Evolutionary conservation across 1,140 invertebrate genomes (phyloP).

Genomic region (Brachionus koreanus): DNA sequence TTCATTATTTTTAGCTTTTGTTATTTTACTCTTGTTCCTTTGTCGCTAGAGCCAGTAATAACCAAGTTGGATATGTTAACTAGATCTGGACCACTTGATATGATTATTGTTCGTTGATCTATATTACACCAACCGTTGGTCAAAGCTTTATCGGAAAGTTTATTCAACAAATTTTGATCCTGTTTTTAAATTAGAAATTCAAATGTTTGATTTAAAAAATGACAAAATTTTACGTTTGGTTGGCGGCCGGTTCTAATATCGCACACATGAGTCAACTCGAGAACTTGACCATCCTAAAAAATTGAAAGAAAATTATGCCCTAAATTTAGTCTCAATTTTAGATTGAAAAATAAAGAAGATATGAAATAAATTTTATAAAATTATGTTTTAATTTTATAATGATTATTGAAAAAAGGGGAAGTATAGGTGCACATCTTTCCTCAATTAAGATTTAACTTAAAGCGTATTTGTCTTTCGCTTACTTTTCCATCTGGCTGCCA

Average conservation of each 20-base stretch:
- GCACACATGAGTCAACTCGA: constrained; percentile 93
- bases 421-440: background rate
- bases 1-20: constrained; percentile 48
- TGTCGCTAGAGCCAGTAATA: constrained; percentile 84
- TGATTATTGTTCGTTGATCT: constrained; percentile 91
- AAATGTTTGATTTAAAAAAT: background rate
- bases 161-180: constrained; percentile 42
- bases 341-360: constrained; percentile 1
- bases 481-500: constrained; percentile 89
- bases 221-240: constrained; percentile 69
- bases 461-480: background rate
- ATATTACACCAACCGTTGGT: constrained; percentile 64
- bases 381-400: too few species aligned
- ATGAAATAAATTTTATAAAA: background rate
- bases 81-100: constrained; percentile 96
- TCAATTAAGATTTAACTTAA: background rate
- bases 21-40: constrained; percentile 72
- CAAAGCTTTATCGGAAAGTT: constrained; percentile 41
- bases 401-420: background rate
- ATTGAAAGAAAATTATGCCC: constrained; percentile 63
- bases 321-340: too few species aligned
- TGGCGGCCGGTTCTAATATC: constrained; percentile 83
- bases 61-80: constrained; percentile 98
- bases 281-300: constrained; percentile 76
- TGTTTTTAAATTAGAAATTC: background rate